Base-by-base conservation (phyloP, 2,113 vertebrate genomes). In the Datnioides undecimradiatus region DNA sequence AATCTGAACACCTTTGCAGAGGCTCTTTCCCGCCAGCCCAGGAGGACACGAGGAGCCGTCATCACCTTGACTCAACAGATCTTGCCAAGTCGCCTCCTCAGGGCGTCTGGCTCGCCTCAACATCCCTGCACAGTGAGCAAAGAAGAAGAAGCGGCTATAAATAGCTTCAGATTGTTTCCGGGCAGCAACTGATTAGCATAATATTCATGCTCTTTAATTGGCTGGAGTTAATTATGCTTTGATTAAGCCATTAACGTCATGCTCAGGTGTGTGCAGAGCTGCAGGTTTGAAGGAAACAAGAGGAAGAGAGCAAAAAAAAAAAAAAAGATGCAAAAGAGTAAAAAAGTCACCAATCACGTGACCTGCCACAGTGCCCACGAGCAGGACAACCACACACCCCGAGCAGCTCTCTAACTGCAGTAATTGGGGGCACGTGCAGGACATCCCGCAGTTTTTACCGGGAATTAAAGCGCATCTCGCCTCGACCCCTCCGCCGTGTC, bases 121-220 rank as follows among this genome's bases (percentile, higher is more conserved):
- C 46, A 58, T 55, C 69, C 17, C 3, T 0, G 69, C 63, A 46
- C 66, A 25, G 40, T 6, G 31, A 85, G 25, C 34, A 8, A n/a
- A 3, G 13, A 33, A 16, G 51, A 12, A 27, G 13, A 33, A 16
- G 51, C 9, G 23, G 46, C 62, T 86, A 84, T 49, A 89, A 86
- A 84, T 80, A 87, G 70, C 77, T 12, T 8, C 74, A 71, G 76
- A 79, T 80, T 87, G 86, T 75, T 73, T 85, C 84, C 63, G 76
- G 73, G 78, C 79, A 86, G 83, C 21, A 2, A n/a, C 21, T 14
- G 38, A 76, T 60, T n/a, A 34, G 10, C 60, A 54, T 27, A 12
- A 64, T 11, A 14, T 33, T 45, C 29, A 2, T 9, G 31, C 33
- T 11, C 68, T 57, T 73, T 36, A 19, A 84, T 65, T 65, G 43